A percentile compares a stretch with the other conserved stretches of the same genome.
Evolutionary conservation across 2,797 vertebrate species (phyloP).

Genomic region (Sitta carolinensis): DNA sequence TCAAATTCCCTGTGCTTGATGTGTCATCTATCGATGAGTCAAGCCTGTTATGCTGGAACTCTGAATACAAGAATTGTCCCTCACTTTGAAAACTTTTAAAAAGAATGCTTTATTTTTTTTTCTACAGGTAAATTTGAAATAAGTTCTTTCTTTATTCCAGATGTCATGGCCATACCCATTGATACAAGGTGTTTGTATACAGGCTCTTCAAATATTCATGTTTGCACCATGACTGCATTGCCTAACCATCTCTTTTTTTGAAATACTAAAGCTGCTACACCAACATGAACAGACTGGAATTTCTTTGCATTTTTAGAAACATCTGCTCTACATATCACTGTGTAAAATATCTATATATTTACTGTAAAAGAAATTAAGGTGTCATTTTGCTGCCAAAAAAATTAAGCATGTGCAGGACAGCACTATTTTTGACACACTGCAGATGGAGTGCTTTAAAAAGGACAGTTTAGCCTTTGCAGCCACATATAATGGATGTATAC

Average conservation of each 20-base stretch:
- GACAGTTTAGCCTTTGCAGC: constrained; percentile 24
- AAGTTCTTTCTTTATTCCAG: background rate
- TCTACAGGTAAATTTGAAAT: constrained; percentile 16
- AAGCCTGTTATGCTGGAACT: constrained; percentile 74
- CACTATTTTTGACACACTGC: constrained; percentile 23
- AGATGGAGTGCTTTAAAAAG: constrained; percentile 34
- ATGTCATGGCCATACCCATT: constrained; percentile 36
- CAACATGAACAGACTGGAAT: constrained; percentile 30
- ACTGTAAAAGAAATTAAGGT: constrained; percentile 35
- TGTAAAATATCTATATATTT: constrained; percentile 12
- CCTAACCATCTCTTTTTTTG: background rate
- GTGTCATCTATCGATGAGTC: constrained; percentile 80
- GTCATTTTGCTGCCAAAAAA: constrained; percentile 41
- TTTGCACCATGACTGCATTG: background rate
- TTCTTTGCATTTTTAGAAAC: constrained; percentile 48
- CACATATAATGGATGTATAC: background rate
- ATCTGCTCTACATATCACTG: constrained; percentile 25
- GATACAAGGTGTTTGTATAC: background rate
- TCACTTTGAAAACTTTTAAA: constrained; percentile 54
- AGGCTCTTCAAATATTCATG: background rate
- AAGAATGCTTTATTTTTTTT: constrained; percentile 1
- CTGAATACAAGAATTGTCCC: constrained; percentile 55
- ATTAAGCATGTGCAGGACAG: constrained; percentile 4
- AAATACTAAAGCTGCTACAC: background rate
- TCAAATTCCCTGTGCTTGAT: constrained; percentile 75